Base-by-base conservation (phyloP, 2,888 invertebrate genomes). In the Gibbula magus region DNA sequence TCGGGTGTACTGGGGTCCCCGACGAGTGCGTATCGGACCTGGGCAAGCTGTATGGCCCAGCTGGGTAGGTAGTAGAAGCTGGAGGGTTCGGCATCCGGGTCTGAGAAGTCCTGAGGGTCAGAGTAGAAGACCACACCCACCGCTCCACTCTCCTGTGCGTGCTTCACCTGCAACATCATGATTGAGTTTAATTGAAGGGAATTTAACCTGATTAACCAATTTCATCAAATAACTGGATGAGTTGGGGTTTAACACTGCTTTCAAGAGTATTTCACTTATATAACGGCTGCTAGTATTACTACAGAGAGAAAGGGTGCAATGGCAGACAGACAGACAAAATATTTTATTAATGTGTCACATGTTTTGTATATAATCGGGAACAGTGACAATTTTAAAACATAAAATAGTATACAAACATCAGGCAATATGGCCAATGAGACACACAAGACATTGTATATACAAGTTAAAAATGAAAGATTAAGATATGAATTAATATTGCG, bases 1-100 rank as follows among this genome's bases (percentile, higher is more conserved):
- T 92, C 91, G 0, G 94, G 94, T 29, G 94, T 94, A 1, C 93
- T 86, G 13, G 94, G 93, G 85, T 94, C 94, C 0, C 94, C 94
- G 32, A 91, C 87, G 20, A 87, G 82, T 25, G 87, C 85, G 74
- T 89, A 91, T 79, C 93, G 86, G 18, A 91, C 89, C 80, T 89
- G 89, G 0, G 88, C 81, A 20, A 87, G 81, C 75, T 88, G 88
- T 10, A 89, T 87, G 4, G 88, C 89, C 85, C 89, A 86, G 18
- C 86, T 86, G 0, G 88, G 89, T 7, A 90, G 80, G 89, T 89
- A 91, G 88, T 90, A 90, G 18, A 84, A 85, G 51, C 81, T 80
- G 83, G 61, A 16, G 88, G 88, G 13, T 61, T 79, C 61, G 10
- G 77, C 53, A 22, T 29, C 22, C 3, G 87, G 87, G 79, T 87